Evolutionary conservation across 2,797 vertebrate species (phyloP).

Genomic region (Mastacembelus armatus): DNA sequence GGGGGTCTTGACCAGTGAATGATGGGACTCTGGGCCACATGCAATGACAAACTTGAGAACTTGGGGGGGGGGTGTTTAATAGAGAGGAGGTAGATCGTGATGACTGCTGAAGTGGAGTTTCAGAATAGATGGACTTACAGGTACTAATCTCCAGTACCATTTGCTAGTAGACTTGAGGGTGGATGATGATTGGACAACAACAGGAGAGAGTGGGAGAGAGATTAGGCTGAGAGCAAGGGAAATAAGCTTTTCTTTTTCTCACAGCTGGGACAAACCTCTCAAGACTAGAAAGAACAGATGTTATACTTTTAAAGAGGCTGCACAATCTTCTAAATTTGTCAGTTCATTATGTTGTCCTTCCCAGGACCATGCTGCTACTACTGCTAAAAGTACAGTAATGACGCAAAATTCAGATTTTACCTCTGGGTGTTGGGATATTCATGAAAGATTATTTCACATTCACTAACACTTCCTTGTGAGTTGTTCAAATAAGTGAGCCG

Average conservation of each 20-base stretch:
- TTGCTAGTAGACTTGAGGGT: constrained; percentile 92
- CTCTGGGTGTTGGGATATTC: background rate
- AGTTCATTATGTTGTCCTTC: too few species aligned
- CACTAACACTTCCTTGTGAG: background rate
- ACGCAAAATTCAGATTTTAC: background rate
- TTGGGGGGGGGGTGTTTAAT: background rate
- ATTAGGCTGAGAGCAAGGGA: constrained; percentile 53
- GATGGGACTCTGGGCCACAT: constrained; percentile 52
- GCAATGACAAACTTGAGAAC: constrained; percentile 46
- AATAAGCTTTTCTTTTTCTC: background rate
- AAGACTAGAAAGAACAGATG: background rate
- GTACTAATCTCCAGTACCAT: constrained; percentile 98
- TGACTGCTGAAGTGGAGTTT: constrained; percentile 11
- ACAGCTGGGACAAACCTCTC: constrained; percentile 1
- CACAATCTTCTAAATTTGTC: too few species aligned
- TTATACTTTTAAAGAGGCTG: too few species aligned
- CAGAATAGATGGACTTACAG: constrained; percentile 89
- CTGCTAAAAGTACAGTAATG: background rate
- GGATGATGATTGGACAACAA: constrained; percentile 66
- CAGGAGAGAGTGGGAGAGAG: constrained; percentile 69
- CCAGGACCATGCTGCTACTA: background rate
- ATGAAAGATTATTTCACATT: background rate
- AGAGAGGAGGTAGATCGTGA: background rate
- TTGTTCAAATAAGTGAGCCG: too few species aligned
- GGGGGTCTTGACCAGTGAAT: constrained; percentile 18